Evolutionary conservation across 2,888 invertebrate species (phyloP).

Genomic region (Agrotis segetum): DNA sequence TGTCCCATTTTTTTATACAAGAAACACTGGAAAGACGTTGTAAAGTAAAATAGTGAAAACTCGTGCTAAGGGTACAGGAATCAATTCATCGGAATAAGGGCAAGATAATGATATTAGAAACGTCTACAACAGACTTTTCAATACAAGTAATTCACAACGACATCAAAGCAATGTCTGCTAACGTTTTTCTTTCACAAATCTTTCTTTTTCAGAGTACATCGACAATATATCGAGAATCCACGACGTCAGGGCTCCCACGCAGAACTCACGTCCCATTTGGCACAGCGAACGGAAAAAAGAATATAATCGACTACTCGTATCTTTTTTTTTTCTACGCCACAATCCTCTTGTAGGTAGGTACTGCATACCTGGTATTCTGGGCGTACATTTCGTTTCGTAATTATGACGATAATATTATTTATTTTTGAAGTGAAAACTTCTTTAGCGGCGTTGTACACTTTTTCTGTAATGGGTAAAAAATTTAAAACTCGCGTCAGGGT

Average conservation of each 20-base stretch:
- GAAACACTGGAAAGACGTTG: too few relatives aligned
- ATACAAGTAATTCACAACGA: background rate
- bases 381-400: constrained; percentile 11
- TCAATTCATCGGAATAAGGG: too few relatives aligned
- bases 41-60: too few relatives aligned
- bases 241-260: constrained; percentile 47
- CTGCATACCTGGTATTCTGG: constrained; percentile 37
- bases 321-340: constrained; percentile 32
- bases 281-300: constrained; percentile 27
- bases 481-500: too few relatives aligned
- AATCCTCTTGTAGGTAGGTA: background rate
- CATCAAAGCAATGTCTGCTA: background rate
- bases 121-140: background rate
- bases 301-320: background rate
- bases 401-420: constrained; percentile 5
- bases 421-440: too few relatives aligned
- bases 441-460: too few relatives aligned
- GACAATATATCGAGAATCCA: constrained; percentile 24
- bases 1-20: too few relatives aligned
- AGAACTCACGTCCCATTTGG: constrained; percentile 47
- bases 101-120: background rate
- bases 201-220: constrained; percentile 10
- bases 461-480: too few relatives aligned
- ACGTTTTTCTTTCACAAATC: background rate
- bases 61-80: too few relatives aligned